Evolutionary conservation across 2,888 invertebrate genomes (phyloP).

Genomic region (Oligia strigilis): DNA sequence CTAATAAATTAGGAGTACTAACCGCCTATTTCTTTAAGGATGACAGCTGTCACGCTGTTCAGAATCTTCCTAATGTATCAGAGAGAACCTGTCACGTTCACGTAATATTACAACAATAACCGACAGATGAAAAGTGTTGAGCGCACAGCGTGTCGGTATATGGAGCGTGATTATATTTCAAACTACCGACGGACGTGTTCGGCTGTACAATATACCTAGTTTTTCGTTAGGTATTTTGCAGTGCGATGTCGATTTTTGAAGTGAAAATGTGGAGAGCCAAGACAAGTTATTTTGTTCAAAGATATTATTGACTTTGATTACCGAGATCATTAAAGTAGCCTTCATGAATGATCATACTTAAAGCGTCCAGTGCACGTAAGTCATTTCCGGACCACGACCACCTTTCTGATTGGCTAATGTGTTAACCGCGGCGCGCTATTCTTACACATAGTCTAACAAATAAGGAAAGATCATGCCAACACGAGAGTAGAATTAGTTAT

Average conservation of each 20-base stretch:
- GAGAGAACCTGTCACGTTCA: constrained; percentile 24
- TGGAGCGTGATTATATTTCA: constrained; percentile 58
- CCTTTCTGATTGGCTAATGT: too few relatives aligned
- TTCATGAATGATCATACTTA: background rate
- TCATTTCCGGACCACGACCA: background rate
- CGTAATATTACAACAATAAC: constrained; percentile 34
- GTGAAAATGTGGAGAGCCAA: background rate
- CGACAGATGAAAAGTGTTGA: constrained; percentile 32
- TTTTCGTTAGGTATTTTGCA: constrained; percentile 6
- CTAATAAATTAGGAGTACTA: background rate
- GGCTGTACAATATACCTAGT: background rate
- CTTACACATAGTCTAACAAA: background rate
- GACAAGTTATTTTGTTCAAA: background rate
- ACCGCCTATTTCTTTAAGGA: background rate
- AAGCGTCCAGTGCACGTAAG: background rate
- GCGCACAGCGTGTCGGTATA: constrained; percentile 30
- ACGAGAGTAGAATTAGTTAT: background rate
- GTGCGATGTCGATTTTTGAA: background rate
- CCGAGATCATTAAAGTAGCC: background rate
- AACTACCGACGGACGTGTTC: constrained; percentile 1
- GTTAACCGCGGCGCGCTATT: background rate
- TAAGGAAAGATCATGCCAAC: background rate
- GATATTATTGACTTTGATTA: background rate
- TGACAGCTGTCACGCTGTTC: constrained; percentile 41
- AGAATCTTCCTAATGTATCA: constrained; percentile 31